Evolutionary conservation across 2,113 vertebrate species (phyloP).

Genomic region (Mungos mungo): DNA sequence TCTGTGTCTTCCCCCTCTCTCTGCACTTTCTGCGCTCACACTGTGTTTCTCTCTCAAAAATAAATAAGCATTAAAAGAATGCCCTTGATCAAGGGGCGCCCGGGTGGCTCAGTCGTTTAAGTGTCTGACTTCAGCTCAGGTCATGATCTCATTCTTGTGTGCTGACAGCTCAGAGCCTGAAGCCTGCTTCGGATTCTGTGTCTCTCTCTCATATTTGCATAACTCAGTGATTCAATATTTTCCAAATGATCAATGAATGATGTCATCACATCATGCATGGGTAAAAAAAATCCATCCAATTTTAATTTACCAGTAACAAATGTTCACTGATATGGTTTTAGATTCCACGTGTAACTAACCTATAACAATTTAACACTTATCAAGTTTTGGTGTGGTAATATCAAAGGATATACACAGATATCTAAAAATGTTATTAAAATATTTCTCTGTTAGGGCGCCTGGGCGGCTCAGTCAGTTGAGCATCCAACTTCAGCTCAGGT

Average conservation of each 20-base stretch:
- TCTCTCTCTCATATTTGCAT: neutral
- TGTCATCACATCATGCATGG: neutral
- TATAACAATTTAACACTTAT: neutral
- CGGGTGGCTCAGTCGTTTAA: too few species aligned
- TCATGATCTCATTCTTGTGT: too few species aligned
- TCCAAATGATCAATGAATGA: conserved; percentile 1
- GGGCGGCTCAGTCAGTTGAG: too few species aligned
- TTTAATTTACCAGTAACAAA: neutral
- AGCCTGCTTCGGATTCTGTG: too few species aligned
- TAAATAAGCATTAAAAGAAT: neutral
- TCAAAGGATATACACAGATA: neutral
- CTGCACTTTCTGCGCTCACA: too few species aligned
- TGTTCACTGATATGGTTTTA: neutral
- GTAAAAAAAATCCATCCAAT: neutral
- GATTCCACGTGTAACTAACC: neutral
- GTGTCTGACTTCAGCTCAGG: too few species aligned
- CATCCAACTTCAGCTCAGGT: too few species aligned
- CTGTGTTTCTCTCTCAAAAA: too few species aligned
- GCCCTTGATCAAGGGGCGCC: neutral
- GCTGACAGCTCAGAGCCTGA: too few species aligned
- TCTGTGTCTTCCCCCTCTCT: too few species aligned
- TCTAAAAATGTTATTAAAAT: conserved; percentile 23
- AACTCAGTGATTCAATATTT: neutral
- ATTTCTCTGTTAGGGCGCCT: neutral
- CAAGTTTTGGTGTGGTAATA: neutral